Base-by-base conservation (phyloP, 2,888 invertebrate species). In the Cryptosula pallasiana region DNA sequence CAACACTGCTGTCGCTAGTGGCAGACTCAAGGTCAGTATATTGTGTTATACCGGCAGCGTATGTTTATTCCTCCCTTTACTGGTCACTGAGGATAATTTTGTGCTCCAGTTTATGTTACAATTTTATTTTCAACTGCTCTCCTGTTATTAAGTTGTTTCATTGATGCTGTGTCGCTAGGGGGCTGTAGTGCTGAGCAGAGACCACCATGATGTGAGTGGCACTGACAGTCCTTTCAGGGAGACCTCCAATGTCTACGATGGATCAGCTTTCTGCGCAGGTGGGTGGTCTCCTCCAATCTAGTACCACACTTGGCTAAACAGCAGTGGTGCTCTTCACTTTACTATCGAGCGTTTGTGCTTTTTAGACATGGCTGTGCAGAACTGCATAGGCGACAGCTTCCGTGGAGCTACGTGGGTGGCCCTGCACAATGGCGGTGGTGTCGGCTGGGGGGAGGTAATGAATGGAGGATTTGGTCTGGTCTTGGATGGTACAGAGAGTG, bases 391-490 rank as follows among this genome's bases (percentile, higher is more conserved):
- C 0, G 87, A 87, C 79, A 84, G 88, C 5, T 87, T 88, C 77
- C 82, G 89, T 55, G 89, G 89, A 1, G 89, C 89, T 27, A 89
- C 89, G 0, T 89, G 89, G 89, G 88, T 89, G 13, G 86, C 89
- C 1, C 77, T 88, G 3, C 88, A 88, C 78, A 88, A 88, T 77
- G 88, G 88, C 1, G 88, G 88, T 1, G 88, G 88, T 3, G 87
- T 87, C 20, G 88, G 88, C 73, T 88, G 87, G 87, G 89, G 89
- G n/a, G 89, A 89, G 79, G 89, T 87, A 1, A 87, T 88, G 20
- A 89, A 89, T 79, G 89, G 89, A 20, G 89, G 89, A 20, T 89
- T 89, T 80, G 89, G 89, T 5, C 80, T 89, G 71, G 83, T 89
- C 0, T 81, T 89, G 35, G 89, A 89, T 80, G 89, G 89, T 54